These are phyloP conservation scores for Muntiacus reevesi DNA, from an alignment of 2,113 vertebrate species.

Conservation along the genomic window DNA sequence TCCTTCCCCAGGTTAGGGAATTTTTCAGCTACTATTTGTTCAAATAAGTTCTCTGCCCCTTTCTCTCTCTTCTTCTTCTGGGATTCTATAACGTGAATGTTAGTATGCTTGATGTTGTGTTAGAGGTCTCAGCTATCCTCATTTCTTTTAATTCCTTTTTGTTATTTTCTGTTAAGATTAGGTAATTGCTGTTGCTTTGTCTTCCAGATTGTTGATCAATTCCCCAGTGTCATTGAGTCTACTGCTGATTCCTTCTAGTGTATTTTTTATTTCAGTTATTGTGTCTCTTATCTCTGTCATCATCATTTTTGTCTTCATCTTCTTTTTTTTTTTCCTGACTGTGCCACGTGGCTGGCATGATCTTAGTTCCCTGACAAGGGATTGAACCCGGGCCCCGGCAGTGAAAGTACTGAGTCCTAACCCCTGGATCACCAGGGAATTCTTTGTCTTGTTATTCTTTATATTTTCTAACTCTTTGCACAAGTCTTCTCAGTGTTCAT, in stretches of 20 bases:
- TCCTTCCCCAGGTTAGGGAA: not conserved
- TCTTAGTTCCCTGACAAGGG: not conserved
- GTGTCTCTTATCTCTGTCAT: not conserved
- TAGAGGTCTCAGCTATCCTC: not conserved
- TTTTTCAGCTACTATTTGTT: not conserved
- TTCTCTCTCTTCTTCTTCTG: not conserved
- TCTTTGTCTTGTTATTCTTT: not conserved
- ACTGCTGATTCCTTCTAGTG: not conserved
- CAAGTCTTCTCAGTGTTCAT: not conserved
- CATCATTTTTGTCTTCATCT: not conserved
- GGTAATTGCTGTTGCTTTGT: not conserved
- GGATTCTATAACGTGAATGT: not conserved
- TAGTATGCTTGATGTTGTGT: not conserved
- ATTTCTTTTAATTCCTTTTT: not conserved
- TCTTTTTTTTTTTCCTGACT: not conserved
- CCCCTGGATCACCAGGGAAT: not conserved
- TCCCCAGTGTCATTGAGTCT: fast-evolving
- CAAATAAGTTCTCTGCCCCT: not conserved
- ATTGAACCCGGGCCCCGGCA: not conserved
- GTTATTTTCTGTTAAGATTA: not conserved
- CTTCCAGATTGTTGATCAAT: not conserved
- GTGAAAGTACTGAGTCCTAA: not conserved
- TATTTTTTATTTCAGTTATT: not conserved
- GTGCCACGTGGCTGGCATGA: not conserved
- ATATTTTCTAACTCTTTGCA: not conserved